These are phyloP conservation scores for Odobenus rosmarus DNA, from an alignment of 2,113 vertebrate genomes.

Conservation along the genomic window DNA sequence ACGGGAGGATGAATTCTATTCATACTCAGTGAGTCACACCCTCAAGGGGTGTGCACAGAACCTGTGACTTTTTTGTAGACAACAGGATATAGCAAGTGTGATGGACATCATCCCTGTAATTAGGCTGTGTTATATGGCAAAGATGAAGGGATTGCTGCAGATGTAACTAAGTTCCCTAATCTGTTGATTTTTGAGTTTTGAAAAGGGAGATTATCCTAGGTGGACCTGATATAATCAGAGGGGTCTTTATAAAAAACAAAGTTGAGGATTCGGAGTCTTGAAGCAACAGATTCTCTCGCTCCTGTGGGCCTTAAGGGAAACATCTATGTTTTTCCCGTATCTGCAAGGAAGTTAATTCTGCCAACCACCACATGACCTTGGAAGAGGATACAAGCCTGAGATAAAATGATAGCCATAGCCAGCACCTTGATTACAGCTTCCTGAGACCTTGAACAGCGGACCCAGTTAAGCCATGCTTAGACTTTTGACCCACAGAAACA, in stretches of 20 bases:
- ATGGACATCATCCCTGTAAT: background rate
- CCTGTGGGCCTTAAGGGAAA: background rate
- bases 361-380: background rate
- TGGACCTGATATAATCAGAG: background rate
- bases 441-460: background rate
- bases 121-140: background rate
- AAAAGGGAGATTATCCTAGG: background rate
- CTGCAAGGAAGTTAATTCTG: background rate
- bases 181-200: background rate
- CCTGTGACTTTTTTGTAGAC: background rate
- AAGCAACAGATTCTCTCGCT: background rate
- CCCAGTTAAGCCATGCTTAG: background rate
- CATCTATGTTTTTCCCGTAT: background rate
- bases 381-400: background rate
- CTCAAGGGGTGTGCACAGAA: background rate
- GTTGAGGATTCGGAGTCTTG: background rate
- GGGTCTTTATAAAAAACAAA: background rate
- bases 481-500: background rate
- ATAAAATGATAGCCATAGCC: background rate
- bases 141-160: background rate
- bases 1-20: background rate
- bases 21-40: background rate
- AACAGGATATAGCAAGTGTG: background rate
- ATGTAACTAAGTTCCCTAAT: background rate
- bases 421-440: background rate